Base-by-base conservation (phyloP, 1,140 invertebrate species). In the Drosophila santomea region DNA sequence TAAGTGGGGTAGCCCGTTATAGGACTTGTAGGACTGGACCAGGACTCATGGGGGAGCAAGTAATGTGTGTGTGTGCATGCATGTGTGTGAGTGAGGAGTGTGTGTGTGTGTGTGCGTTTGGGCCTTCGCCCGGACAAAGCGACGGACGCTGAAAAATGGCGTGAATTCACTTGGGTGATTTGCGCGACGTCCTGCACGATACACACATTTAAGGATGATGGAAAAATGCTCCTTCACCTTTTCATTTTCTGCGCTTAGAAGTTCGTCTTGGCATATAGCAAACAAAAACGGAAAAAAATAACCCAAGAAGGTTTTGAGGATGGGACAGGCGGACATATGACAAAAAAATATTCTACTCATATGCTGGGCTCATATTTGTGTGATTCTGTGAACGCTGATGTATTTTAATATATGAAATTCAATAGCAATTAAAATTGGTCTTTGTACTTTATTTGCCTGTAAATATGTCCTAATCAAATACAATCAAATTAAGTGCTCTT, bases 141-240 rank as follows among this genome's bases (percentile, higher is more conserved):
- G 83, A 88, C 79, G 83, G 83, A 86, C 83, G 75, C 82, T 90
- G 90, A 90, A 91, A 91, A 91, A 91, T 91, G 76, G 82, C 74
- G 81, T 86, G 85, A 91, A 91, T 78, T 86, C 81, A 86, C 80
- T 85, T 91, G 81, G 85, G 81, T 91, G 79, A 82, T 86, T 90
- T 74, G 81, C 75, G 79, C 80, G 73, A 72, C 75, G 79, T 67
- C 51, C 73, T 76, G 76, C 80, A 71, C 66, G 64, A 77, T 68
- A 77, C 64, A 88, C 82, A 77, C 74, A 77, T 77, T 68, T 39
- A 51, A 58, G 64, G 74, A 78, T 77, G 74, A 71, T 71, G 58
- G 52, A 78, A 78, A 78, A 76, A 67, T 66, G 62, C 43, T 68
- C 74, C 63, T 68, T 54, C 55, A 55, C 63, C 56, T 55, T 69